Percentiles rank a stretch among this genome's conserved stretches.
phyloP scores from a whole-genome alignment of 2,797 vertebrate genomes.

The Alca torda region DNA sequence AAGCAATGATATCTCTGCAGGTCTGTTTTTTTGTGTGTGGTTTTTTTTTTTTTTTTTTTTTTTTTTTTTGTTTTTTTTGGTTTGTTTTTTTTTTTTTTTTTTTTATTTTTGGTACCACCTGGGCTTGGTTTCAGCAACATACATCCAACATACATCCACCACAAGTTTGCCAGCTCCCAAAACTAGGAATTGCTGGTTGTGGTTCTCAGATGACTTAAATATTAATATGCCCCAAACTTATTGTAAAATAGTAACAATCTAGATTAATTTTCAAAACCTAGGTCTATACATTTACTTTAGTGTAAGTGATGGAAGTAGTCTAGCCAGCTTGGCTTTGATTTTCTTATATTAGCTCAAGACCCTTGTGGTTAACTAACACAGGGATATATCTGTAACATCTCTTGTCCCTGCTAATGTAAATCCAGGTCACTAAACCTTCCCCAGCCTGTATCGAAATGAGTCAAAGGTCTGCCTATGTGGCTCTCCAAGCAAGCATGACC shows the following conservation, averaged over 20 bases:
- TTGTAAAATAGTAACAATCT: neutral
- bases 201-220: neutral
- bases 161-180: accelerated
- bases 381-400: neutral
- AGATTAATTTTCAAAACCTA: neutral
- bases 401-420: neutral
- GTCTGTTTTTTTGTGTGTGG: neutral
- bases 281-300: neutral
- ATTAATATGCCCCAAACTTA: neutral
- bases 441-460: neutral
- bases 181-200: neutral
- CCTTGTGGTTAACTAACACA: neutral
- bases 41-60: neutral
- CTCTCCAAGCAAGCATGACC: neutral
- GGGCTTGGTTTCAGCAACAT: neutral
- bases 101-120: neutral
- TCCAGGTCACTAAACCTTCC: neutral
- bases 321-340: neutral
- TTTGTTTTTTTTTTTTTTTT: neutral
- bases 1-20: neutral
- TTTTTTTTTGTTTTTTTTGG: neutral
- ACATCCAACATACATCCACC: neutral
- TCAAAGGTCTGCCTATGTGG: neutral
- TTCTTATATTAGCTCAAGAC: neutral
- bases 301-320: neutral